Percentiles rank a stretch among this genome's conserved stretches.
These are phyloP conservation scores for Pygoscelis antarcticus DNA, from an alignment of 2,113 vertebrate species.

Conservation along the genomic window DNA sequence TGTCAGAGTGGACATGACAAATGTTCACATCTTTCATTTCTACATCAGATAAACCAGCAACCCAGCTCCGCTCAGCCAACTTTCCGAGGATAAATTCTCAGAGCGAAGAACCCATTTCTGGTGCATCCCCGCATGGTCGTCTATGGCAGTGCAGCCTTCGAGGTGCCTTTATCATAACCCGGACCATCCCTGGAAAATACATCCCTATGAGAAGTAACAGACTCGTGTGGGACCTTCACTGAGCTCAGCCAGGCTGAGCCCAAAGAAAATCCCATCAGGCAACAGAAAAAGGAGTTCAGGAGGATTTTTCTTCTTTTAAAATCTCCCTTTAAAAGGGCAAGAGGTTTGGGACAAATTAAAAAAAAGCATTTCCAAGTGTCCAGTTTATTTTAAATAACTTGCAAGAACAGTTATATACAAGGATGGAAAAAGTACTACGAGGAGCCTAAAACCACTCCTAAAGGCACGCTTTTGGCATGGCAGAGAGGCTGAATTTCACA, in stretches of 20 bases:
- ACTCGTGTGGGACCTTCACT: not conserved
- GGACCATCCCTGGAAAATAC: not conserved
- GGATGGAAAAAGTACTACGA: not conserved
- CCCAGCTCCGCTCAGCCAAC: constrained; percentile 35
- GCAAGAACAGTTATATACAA: not conserved
- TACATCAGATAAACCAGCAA: constrained; percentile 29
- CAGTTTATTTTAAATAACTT: constrained; percentile 27
- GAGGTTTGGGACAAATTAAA: not conserved
- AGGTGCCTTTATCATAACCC: not conserved
- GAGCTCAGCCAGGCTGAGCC: not conserved
- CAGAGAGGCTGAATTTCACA: constrained; percentile 57
- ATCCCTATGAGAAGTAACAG: not conserved
- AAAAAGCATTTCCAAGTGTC: not conserved
- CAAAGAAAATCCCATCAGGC: not conserved
- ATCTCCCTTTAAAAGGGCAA: not conserved
- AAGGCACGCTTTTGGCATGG: constrained; percentile 56
- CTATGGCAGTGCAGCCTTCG: not conserved
- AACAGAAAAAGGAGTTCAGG: not conserved
- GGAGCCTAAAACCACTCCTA: constrained; percentile 40
- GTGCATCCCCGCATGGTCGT: not conserved
- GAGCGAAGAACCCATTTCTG: constrained; percentile 42
- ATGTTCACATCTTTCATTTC: constrained; percentile 31
- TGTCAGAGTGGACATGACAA: constrained; percentile 55
- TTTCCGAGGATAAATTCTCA: not conserved
- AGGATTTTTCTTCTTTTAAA: not conserved